phyloP scores from a whole-genome alignment of 2,797 vertebrate species.

The Spondyliosoma cantharus region DNA sequence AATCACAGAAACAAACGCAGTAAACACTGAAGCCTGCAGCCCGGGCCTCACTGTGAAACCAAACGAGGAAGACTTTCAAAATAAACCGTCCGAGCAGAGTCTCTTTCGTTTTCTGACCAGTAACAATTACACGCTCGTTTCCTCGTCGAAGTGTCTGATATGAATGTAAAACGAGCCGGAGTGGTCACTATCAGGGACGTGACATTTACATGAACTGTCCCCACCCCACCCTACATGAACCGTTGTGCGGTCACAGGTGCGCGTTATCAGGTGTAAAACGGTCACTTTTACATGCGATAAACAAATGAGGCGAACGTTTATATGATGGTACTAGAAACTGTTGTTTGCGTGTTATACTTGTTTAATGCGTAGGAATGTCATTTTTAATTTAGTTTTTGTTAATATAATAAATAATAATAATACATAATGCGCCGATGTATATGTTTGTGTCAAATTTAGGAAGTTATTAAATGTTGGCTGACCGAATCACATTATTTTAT shows the following conservation, averaged over 20 bases:
- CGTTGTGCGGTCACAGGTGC: slow-evolving; percentile 44
- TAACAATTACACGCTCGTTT: neutral
- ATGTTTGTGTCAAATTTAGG: neutral
- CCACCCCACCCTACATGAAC: too few species aligned
- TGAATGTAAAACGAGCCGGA: neutral
- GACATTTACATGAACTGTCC: slow-evolving; percentile 39
- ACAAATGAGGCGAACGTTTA: neutral
- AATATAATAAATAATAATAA: too few species aligned
- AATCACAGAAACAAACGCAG: neutral
- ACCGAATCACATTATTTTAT: neutral
- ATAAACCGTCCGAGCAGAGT: neutral
- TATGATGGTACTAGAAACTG: neutral
- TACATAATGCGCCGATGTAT: too few species aligned
- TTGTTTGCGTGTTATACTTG: neutral
- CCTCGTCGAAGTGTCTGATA: neutral
- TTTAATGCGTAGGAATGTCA: neutral
- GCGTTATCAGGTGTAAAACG: slow-evolving; percentile 14
- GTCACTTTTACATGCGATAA: neutral
- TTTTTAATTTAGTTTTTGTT: neutral
- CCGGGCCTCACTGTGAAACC: neutral
- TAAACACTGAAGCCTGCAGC: neutral
- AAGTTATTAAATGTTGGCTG: neutral
- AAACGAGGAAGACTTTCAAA: neutral
- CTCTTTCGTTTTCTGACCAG: neutral
- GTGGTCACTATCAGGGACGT: neutral